Percentiles rank a stretch among this genome's conserved stretches.
These are phyloP conservation scores for Neodiprion virginianus DNA, from an alignment of 1,140 invertebrate species.

Conservation along the genomic window DNA sequence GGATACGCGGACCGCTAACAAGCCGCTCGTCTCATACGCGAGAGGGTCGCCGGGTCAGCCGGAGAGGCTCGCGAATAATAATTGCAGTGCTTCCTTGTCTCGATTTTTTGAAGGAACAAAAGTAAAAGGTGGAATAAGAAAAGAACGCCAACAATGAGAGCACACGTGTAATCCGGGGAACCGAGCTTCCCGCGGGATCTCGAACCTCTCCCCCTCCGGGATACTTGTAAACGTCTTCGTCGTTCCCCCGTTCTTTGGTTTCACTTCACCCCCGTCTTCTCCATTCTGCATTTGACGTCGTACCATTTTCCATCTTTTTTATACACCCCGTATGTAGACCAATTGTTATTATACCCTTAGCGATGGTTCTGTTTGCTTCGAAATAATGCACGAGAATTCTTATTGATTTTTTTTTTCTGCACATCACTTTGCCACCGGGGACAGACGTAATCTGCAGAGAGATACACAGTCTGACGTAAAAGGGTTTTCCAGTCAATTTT, in stretches of 20 bases:
- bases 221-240: not conserved
- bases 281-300: constrained; percentile 9
- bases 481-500: too few species aligned
- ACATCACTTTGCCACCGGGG: too few species aligned
- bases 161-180: constrained; percentile 8
- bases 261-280: constrained; percentile 12
- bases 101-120: constrained; percentile 7
- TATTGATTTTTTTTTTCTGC: too few species aligned
- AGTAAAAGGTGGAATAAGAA: not conserved
- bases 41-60: not conserved
- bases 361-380: too few species aligned
- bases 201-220: constrained; percentile 9
- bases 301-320: not conserved
- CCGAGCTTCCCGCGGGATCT: constrained; percentile 17
- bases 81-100: not conserved
- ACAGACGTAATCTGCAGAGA: too few species aligned
- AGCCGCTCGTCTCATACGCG: not conserved
- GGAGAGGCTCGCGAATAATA: not conserved
- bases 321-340: not conserved
- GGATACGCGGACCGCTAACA: not conserved
- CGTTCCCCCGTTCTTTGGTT: constrained; percentile 12
- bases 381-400: too few species aligned
- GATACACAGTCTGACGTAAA: too few species aligned
- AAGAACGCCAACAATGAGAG: not conserved
- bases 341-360: not conserved